Conservation (phyloP, 1,140 invertebrate species). For the Musca domestica region DNA sequence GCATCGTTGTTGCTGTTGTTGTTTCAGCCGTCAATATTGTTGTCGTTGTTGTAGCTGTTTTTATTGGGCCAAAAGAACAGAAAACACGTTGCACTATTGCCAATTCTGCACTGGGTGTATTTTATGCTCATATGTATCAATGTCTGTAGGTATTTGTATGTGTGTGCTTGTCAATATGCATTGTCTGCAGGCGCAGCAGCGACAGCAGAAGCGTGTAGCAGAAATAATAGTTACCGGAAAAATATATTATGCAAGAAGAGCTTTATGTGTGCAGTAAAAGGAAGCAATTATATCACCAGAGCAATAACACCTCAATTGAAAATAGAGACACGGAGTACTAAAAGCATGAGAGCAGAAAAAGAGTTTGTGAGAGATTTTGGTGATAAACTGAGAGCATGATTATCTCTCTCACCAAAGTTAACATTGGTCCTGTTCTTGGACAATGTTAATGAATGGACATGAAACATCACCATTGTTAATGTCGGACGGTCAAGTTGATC, state of each 20-base stretch:
- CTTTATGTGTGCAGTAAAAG: not conserved
- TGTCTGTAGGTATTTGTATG: not conserved
- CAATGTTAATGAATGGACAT: too few relatives aligned
- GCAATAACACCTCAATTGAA: not conserved
- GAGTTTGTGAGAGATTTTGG: too few relatives aligned
- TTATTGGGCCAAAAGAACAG: not conserved
- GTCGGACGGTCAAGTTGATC: too few relatives aligned
- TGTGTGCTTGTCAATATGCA: not conserved
- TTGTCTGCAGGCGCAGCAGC: not conserved
- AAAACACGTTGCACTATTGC: constrained; percentile 21
- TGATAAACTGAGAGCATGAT: too few relatives aligned
- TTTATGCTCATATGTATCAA: too few relatives aligned
- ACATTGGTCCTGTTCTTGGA: too few relatives aligned
- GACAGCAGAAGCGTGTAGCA: not conserved
- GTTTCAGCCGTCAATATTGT: not conserved
- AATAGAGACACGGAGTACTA: too few relatives aligned
- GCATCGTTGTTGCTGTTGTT: not conserved
- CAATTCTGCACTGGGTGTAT: constrained; percentile 8
- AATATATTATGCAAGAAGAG: constrained; percentile 19
- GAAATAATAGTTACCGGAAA: constrained; percentile 20
- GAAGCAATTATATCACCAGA: constrained; percentile 7
- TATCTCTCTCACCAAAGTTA: too few relatives aligned
- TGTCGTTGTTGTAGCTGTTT: not conserved
- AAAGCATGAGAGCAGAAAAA: too few relatives aligned
- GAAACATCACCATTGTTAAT: too few relatives aligned